These are phyloP conservation scores for Pangasius djambal DNA, from an alignment of 2,797 vertebrate species.

Conservation along the genomic window DNA sequence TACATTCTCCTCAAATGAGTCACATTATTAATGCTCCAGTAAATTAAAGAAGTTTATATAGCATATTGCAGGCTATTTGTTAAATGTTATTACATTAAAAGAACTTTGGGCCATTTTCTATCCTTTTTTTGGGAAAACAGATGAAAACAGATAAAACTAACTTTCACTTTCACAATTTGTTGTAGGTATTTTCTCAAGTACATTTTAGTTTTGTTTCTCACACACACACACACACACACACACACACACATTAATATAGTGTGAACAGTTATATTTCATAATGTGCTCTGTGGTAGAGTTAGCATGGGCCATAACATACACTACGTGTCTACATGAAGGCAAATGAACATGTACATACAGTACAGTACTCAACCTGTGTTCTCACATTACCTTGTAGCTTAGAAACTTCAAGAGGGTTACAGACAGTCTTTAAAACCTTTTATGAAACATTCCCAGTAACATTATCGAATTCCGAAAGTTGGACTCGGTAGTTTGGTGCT, in stretches of 20 bases:
- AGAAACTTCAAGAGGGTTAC: neutral
- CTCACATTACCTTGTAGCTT: neutral
- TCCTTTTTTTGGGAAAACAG: too few relatives aligned
- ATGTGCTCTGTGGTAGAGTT: neutral
- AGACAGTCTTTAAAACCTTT: neutral
- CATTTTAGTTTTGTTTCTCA: neutral
- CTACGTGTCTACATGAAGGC: neutral
- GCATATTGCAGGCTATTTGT: neutral
- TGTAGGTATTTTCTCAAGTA: too few relatives aligned
- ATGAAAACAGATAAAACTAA: neutral
- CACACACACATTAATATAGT: neutral
- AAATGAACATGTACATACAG: neutral
- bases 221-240: neutral
- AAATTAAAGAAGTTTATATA: neutral
- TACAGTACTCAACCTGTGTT: neutral
- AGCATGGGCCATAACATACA: neutral
- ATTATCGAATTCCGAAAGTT: neutral
- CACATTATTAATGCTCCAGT: neutral
- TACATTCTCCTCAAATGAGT: neutral
- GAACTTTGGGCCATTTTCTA: neutral
- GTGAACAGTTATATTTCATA: neutral
- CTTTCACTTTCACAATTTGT: constrained; percentile 8
- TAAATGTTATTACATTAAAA: neutral
- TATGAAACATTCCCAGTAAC: neutral
- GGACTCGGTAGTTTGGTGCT: neutral